Percentiles rank a stretch among this genome's conserved stretches.
Conservation (phyloP, 2,797 vertebrate genomes). For the Alcedo atthis region DNA sequence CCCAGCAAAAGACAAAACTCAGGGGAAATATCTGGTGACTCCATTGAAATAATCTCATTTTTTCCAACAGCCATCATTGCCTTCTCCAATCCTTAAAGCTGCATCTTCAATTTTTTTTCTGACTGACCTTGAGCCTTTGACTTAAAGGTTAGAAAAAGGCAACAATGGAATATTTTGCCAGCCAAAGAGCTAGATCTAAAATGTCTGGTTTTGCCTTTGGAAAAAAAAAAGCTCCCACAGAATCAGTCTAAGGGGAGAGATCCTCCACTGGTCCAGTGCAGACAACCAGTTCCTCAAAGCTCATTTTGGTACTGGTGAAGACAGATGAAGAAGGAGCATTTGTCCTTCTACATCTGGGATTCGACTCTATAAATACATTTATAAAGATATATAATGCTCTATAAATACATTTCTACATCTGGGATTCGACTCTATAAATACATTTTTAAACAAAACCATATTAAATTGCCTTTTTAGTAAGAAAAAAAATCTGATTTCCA, state of each 20-base stretch:
- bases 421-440: neutral
- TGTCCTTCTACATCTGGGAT: neutral
- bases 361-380: neutral
- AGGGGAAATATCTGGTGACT: neutral
- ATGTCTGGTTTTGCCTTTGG: neutral
- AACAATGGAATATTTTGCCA: neutral
- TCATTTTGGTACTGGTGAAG: neutral
- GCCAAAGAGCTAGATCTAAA: neutral
- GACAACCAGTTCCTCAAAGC: neutral
- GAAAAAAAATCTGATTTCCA: neutral
- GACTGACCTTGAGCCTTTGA: neutral
- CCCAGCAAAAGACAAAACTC: neutral
- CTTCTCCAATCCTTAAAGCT: neutral
- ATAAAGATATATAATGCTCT: no score
- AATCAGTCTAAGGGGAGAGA: neutral
- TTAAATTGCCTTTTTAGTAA: neutral
- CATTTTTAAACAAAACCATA: neutral
- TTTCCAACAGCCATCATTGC: rapidly evolving
- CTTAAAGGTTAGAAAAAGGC: neutral
- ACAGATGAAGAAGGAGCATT: neutral
- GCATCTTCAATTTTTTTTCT: neutral
- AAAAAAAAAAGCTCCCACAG: neutral
- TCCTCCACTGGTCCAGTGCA: rapidly evolving
- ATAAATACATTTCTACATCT: neutral
- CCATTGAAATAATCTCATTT: rapidly evolving